A percentile compares a stretch with the other conserved stretches of the same genome.
phyloP scores from a whole-genome alignment of 2,797 vertebrate species.

The Diceros bicornis region DNA sequence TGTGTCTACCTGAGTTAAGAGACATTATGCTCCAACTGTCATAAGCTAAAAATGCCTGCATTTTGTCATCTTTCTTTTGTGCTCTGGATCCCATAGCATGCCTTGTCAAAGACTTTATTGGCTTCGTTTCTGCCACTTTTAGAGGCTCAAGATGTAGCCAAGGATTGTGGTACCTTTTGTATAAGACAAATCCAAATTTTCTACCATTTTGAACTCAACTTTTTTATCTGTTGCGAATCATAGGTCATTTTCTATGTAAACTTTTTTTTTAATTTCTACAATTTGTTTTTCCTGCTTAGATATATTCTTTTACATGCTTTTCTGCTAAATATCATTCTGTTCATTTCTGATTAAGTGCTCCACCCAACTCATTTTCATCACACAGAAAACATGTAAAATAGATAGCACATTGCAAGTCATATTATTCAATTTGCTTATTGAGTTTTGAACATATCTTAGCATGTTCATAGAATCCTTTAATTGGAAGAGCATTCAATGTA shows the following conservation, averaged over 20 bases:
- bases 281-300: background rate
- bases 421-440: constrained; percentile 41
- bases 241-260: background rate
- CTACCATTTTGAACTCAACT: background rate
- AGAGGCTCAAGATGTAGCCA: background rate
- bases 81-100: background rate
- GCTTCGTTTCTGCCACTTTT: background rate
- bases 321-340: background rate
- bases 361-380: background rate
- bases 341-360: constrained; percentile 38
- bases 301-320: constrained; percentile 36
- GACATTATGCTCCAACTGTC: background rate
- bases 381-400: background rate
- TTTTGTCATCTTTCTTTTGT: constrained; percentile 11
- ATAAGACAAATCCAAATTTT: constrained; percentile 24
- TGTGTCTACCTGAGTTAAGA: background rate
- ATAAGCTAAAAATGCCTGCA: background rate
- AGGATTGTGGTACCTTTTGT: background rate
- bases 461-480: constrained; percentile 5
- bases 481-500: background rate
- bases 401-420: background rate
- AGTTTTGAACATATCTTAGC: background rate
- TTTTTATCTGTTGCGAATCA: background rate
- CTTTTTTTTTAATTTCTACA: background rate
- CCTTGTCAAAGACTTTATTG: background rate